Evolutionary conservation across 2,888 invertebrate genomes (phyloP).

Genomic region (Dynastes hyllus): DNA sequence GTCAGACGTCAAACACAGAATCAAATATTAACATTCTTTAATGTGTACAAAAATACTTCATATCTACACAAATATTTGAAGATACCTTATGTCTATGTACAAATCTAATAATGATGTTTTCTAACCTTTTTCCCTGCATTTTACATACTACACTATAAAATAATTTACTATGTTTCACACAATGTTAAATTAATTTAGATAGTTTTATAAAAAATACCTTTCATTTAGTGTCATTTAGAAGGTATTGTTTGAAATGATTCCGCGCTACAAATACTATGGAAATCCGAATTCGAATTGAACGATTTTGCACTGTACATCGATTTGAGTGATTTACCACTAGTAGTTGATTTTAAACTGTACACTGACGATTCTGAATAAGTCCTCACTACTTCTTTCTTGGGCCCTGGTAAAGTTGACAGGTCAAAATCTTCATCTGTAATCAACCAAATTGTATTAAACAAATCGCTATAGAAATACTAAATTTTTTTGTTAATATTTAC

Average conservation of each 20-base stretch:
- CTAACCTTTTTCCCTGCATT: background rate
- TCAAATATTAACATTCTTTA: too few relatives aligned
- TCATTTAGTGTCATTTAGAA: background rate
- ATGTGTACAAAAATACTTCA: too few relatives aligned
- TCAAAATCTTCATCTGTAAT: slow-evolving; percentile 29
- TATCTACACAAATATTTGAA: too few relatives aligned
- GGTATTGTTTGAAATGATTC: slow-evolving; percentile 53
- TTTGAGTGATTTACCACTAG: slow-evolving; percentile 54
- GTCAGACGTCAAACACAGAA: background rate
- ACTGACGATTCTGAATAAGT: slow-evolving; percentile 53
- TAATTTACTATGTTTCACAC: slow-evolving; percentile 3
- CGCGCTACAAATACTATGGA: slow-evolving; percentile 55
- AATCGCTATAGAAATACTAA: background rate
- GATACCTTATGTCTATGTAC: too few relatives aligned
- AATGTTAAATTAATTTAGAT: background rate
- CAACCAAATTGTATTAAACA: background rate
- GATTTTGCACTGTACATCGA: slow-evolving; percentile 57
- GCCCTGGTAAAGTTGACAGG: slow-evolving; percentile 3
- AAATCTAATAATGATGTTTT: too few relatives aligned
- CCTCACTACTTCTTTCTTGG: slow-evolving; percentile 24
- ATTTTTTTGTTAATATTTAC: slow-evolving; percentile 18
- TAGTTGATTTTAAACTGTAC: slow-evolving; percentile 55
- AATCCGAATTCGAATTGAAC: slow-evolving; percentile 51
- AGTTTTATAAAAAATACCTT: background rate
- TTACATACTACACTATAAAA: background rate